phyloP scores from a whole-genome alignment of 2,888 invertebrate genomes.

The Caenorhabditis japonica region DNA sequence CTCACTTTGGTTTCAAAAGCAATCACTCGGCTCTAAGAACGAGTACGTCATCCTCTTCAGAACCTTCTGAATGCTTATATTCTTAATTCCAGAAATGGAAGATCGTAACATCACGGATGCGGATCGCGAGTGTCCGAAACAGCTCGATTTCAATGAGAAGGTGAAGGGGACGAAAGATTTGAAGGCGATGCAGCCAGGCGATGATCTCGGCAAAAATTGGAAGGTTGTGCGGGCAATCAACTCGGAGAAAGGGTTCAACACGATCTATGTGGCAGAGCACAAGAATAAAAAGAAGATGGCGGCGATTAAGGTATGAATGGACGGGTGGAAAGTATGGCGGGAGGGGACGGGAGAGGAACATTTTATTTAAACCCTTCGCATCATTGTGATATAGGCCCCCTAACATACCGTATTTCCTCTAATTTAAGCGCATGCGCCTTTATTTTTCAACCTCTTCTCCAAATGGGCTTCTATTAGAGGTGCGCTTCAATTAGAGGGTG shows the following conservation, averaged over 20 bases:
- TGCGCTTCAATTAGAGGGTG: too few species aligned
- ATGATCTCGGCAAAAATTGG: conserved; percentile 56
- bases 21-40: conserved; percentile 24
- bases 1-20: conserved; percentile 12
- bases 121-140: conserved; percentile 49
- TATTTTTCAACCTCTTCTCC: too few species aligned
- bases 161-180: conserved; percentile 23
- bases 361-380: too few species aligned
- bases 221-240: conserved; percentile 53
- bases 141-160: conserved; percentile 30
- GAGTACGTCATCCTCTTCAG: neutral
- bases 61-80: neutral
- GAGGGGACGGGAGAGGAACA: too few species aligned
- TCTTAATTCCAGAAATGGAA: conserved; percentile 38
- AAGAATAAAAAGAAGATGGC: conserved; percentile 38
- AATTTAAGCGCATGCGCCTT: too few species aligned
- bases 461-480: too few species aligned
- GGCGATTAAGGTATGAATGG: conserved; percentile 36
- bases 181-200: conserved; percentile 49
- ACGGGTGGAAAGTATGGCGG: neutral
- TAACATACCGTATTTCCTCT: too few species aligned
- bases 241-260: conserved; percentile 57
- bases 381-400: too few species aligned
- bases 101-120: conserved; percentile 62
- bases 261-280: conserved; percentile 58